phyloP scores from a whole-genome alignment of 2,888 invertebrate genomes.

The Microplitis manilae region DNA sequence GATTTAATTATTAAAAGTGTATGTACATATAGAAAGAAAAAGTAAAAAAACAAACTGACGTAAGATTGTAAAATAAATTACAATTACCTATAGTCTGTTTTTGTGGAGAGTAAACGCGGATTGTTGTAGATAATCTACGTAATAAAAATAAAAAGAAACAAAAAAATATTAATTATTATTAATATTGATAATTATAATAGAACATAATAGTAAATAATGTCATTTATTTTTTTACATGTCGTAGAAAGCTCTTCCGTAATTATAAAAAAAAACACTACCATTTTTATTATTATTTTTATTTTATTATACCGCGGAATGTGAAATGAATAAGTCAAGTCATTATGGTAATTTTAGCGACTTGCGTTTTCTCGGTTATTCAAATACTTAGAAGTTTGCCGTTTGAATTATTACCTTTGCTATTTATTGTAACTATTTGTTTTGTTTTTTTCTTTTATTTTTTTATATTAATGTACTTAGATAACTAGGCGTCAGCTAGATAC shows the following conservation, averaged over 20 bases:
- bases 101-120: slow-evolving; percentile 15
- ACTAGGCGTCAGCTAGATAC: not conserved
- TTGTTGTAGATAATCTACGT: not conserved
- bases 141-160: slow-evolving; percentile 1
- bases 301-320: slow-evolving; percentile 12
- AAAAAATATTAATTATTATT: not conserved
- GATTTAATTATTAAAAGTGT: slow-evolving; percentile 2
- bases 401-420: slow-evolving; percentile 5
- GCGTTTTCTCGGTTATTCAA: not conserved
- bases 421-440: slow-evolving; percentile 1
- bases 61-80: slow-evolving; percentile 17
- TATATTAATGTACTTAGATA: not conserved
- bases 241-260: slow-evolving; percentile 10
- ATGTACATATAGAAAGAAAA: slow-evolving; percentile 4
- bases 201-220: slow-evolving; percentile 5
- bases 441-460: not conserved
- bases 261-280: not conserved
- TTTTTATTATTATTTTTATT: slow-evolving; percentile 18
- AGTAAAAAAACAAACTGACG: not conserved
- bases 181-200: not conserved
- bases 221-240: slow-evolving; percentile 32
- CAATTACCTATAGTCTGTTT: not conserved
- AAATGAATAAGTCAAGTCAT: slow-evolving; percentile 11
- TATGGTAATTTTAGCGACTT: slow-evolving; percentile 1
- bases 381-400: slow-evolving; percentile 5